Evolutionary conservation across 2,113 vertebrate species (phyloP).

Genomic region (Ploceus nigricollis): DNA sequence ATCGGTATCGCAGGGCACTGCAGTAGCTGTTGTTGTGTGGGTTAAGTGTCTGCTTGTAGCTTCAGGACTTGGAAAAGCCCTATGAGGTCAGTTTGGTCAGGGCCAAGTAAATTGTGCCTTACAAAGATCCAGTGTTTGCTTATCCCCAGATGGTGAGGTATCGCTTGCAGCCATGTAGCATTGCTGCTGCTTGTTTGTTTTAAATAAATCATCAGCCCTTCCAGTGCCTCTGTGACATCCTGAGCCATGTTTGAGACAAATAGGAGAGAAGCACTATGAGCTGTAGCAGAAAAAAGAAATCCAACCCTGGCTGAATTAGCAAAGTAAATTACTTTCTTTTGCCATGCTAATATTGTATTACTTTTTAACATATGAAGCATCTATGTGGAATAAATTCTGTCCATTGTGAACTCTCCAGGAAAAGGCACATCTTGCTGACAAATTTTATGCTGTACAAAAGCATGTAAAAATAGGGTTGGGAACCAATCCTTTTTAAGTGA

Average conservation of each 20-base stretch:
- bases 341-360: neutral
- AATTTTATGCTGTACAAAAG: neutral
- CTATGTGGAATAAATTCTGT: neutral
- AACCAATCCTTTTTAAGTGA: neutral
- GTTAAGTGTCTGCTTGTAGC: neutral
- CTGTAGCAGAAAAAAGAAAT: neutral
- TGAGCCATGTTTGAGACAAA: neutral
- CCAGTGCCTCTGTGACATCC: neutral
- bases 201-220: constrained; percentile 16
- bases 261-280: neutral
- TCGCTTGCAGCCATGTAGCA: neutral
- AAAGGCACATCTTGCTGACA: neutral
- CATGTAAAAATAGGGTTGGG: neutral
- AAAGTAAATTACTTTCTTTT: neutral
- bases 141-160: neutral
- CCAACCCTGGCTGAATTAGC: neutral
- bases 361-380: neutral
- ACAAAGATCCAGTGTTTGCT: neutral
- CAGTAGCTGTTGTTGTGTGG: neutral
- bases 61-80: neutral
- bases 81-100: neutral
- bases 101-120: neutral
- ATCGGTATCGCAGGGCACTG: accelerated
- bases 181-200: neutral
- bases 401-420: neutral